Evolutionary conservation across 64 coral and sea anemone genomes (phyloP).

Genomic region (Stylophora pistillata): DNA sequence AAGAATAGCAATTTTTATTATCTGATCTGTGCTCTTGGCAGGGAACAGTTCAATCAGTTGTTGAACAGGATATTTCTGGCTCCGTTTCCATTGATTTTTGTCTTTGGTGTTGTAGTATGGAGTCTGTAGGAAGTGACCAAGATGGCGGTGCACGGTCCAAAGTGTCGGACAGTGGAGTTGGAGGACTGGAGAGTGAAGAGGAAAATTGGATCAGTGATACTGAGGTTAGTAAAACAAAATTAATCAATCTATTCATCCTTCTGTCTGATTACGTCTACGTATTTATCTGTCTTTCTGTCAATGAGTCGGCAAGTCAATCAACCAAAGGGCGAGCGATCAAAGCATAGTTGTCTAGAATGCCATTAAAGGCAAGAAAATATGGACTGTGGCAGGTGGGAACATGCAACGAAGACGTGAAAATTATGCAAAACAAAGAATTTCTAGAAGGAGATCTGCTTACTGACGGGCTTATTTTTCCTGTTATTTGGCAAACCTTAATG

Average conservation of each 20-base stretch:
- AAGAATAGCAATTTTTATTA: not conserved
- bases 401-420: too few species aligned
- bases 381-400: too few species aligned
- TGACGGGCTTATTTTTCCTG: too few species aligned
- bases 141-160: constrained; percentile 71
- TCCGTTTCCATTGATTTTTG: not conserved
- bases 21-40: not conserved
- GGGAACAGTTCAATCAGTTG: too few species aligned
- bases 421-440: too few species aligned
- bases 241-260: not conserved
- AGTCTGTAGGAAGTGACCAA: constrained; percentile 77
- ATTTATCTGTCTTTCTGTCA: not conserved
- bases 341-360: too few species aligned
- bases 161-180: constrained; percentile 85
- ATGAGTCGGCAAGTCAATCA: not conserved
- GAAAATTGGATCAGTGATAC: constrained; percentile 97
- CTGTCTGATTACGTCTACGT: not conserved
- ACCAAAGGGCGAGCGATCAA: not conserved
- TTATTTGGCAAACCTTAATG: not conserved
- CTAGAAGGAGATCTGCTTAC: too few species aligned
- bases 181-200: constrained; percentile 86
- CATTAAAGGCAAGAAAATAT: too few species aligned
- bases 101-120: constrained; percentile 63
- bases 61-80: too few species aligned
- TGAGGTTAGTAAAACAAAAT: constrained; percentile 44